These are phyloP conservation scores for Chelonia mydas DNA, from an alignment of 2,797 vertebrate genomes.

Conservation along the genomic window DNA sequence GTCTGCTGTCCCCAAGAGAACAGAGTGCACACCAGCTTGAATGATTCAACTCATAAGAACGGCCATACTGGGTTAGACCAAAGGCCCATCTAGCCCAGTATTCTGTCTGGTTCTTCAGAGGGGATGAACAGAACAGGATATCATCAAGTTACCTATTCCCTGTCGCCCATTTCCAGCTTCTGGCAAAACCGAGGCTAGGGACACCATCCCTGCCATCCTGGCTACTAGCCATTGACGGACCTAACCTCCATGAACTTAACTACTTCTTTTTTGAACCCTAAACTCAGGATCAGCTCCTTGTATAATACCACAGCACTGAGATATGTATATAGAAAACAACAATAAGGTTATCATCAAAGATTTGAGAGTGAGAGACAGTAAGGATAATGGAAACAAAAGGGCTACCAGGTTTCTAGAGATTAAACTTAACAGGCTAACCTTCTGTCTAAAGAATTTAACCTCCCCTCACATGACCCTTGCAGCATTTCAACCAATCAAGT, in stretches of 20 bases:
- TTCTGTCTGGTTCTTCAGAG: too few species aligned
- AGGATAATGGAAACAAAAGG: not conserved
- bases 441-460: not conserved
- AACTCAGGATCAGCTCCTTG: not conserved
- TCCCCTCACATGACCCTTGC: not conserved
- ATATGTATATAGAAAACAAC: not conserved
- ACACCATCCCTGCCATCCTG: too few species aligned
- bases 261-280: too few species aligned
- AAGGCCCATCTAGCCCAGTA: too few species aligned
- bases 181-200: too few species aligned
- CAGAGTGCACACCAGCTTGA: not conserved
- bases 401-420: not conserved
- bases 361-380: not conserved
- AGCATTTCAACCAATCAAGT: not conserved
- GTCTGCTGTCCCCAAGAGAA: not conserved
- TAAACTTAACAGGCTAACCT: not conserved
- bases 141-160: too few species aligned
- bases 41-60: not conserved
- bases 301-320: not conserved
- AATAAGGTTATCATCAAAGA: not conserved
- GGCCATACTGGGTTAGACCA: too few species aligned
- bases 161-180: too few species aligned
- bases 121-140: too few species aligned
- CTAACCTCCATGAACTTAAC: too few species aligned
- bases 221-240: too few species aligned